Evolutionary conservation across 2,113 vertebrate species (phyloP), one percentile per base, ranked within the genome.

Genomic region (Puntigrus tetrazona): DNA sequence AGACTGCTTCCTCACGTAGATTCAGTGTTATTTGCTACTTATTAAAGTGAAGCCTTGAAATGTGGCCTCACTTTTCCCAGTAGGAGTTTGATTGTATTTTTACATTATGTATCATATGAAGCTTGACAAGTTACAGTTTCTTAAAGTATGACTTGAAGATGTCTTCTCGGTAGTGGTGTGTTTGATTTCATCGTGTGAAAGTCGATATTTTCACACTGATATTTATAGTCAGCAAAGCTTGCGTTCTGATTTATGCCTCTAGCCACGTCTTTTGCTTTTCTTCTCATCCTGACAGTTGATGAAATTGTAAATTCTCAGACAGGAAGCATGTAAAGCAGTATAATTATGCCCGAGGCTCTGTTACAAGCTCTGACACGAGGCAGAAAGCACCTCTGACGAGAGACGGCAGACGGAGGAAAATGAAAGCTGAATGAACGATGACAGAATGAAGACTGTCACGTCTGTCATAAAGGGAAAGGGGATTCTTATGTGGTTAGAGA

Each of bases 311-410:
- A 78, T 78, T 45, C 20, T 81, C 29, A 67, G 83, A 57, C 36
- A 82, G 73, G 83, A 84, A 82, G 52, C 38, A 86, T 72, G 78
- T 72, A n/a, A 63, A 27, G 78, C 74, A 55, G 82, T 89, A 61
- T 85, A 87, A 89, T 87, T 72, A 88, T 16, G 36, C 67, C 61
- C 36, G 41, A 86, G 70, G 83, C 79, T 14, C 22, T 5, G 13
- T 81, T 75, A 25, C 88, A 88, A 80, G 88, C 43, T 65, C 36
- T 81, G 31, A 86, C 88, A 81, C 22, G 88, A 83, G 72, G 22
- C 50, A 77, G 75, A 72, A 61, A 50, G 50, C 22, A 27, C 31
- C 36, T 29, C 29, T 11, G 50, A 27, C 8, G 59, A 69, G 55
- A 45, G 79, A 77, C 27, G 36, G 25, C 22, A 34, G 36, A 27